Evolutionary conservation across 2,888 invertebrate genomes (phyloP).

Genomic region (Meteorus colon): DNA sequence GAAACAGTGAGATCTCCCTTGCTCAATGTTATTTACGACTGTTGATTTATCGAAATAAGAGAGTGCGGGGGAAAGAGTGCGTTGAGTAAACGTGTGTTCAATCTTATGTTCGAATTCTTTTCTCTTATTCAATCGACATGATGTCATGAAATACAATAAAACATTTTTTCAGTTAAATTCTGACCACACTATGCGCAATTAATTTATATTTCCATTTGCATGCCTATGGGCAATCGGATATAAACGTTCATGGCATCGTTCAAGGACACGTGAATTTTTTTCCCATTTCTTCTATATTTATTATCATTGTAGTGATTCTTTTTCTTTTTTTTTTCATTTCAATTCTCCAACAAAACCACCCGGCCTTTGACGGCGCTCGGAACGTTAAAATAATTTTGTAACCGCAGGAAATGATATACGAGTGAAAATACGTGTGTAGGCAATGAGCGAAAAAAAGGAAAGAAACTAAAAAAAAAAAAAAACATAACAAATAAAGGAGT

Average conservation of each 20-base stretch:
- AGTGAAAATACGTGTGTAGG: conserved; percentile 53
- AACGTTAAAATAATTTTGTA: conserved; percentile 68
- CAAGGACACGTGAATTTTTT: neutral
- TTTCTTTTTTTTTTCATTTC: conserved; percentile 4
- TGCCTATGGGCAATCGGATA: neutral
- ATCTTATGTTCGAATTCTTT: conserved; percentile 10
- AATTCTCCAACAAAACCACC: conserved; percentile 7
- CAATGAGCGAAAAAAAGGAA: conserved; percentile 42
- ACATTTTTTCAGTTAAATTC: neutral
- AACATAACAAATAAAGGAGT: neutral
- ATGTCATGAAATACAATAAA: neutral
- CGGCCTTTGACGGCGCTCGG: conserved; percentile 56
- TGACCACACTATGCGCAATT: too few relatives aligned
- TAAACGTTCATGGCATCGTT: neutral
- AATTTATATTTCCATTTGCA: too few relatives aligned
- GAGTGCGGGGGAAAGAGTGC: conserved; percentile 3
- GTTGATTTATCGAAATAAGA: conserved; percentile 43
- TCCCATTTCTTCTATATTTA: neutral
- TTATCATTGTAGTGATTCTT: neutral
- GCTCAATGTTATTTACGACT: conserved; percentile 57
- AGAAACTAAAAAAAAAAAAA: conserved; percentile 9
- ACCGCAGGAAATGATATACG: conserved; percentile 69
- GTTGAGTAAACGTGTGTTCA: conserved; percentile 27
- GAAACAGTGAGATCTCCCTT: conserved; percentile 43
- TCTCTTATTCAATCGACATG: neutral